phyloP scores from a whole-genome alignment of 2,113 vertebrate genomes.

The Phylloscopus trochiloides region DNA sequence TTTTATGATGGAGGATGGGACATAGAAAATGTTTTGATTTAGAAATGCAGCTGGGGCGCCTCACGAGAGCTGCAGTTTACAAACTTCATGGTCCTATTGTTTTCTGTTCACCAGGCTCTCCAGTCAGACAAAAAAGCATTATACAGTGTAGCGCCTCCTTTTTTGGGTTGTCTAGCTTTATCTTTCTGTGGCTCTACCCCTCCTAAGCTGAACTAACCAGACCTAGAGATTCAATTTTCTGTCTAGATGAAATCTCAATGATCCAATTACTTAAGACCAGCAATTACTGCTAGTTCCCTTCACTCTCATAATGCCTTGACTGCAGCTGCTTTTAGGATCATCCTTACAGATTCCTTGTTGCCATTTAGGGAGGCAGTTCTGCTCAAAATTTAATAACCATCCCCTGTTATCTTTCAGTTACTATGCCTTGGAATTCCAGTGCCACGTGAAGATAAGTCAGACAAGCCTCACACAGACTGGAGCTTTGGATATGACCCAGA shows the following conservation, averaged over 20 bases:
- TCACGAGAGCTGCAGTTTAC: not conserved
- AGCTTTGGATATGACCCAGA: not conserved
- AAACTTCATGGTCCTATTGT: not conserved
- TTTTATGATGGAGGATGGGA: not conserved
- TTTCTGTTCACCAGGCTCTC: not conserved
- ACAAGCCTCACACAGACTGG: not conserved
- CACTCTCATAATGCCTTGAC: constrained; percentile 1
- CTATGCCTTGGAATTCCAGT: not conserved
- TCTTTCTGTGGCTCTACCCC: not conserved
- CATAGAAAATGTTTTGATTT: not conserved
- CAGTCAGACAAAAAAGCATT: not conserved
- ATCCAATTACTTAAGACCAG: constrained; percentile 26
- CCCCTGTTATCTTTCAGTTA: not conserved
- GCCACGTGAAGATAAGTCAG: not conserved
- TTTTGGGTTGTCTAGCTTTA: not conserved
- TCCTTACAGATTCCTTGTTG: not conserved
- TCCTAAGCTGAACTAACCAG: not conserved
- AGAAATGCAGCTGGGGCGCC: not conserved
- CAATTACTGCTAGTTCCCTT: not conserved
- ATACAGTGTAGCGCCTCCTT: not conserved
- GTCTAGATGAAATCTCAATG: not conserved
- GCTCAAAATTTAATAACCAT: not conserved
- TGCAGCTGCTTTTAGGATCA: not conserved
- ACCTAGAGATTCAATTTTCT: constrained; percentile 22
- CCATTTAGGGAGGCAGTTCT: not conserved